Evolutionary conservation across 2,888 invertebrate species (phyloP), one percentile per base, ranked within the genome.

Genomic region (Spisula subtruncata): DNA sequence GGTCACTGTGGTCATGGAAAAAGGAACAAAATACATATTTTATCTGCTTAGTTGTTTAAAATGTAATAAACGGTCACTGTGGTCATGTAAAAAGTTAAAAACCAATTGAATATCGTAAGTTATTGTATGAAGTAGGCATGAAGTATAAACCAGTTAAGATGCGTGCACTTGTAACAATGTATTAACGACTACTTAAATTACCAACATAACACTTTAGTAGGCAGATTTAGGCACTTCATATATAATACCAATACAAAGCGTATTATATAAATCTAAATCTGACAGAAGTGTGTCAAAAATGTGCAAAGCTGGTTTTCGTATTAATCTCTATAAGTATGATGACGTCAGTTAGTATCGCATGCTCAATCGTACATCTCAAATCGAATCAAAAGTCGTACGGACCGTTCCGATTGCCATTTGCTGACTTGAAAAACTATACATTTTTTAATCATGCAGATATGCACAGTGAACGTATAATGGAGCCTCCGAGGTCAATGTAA

Each of bases 91-190:
- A 48, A n/a, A 6, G 25, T 66, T 25, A 6, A 66, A 25, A 25
- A 25, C 60, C 25, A 25, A 41, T 66, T 25, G 60, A 66, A 66
- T 66, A n/a, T 10, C 10, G 25, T 66, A 66, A 66, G 60, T 66
- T 35, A 75, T 35, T 75, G 5, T 75, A 32, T 75, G 29, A 75
- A 75, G 75, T 75, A 35, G 75, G 1, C 14, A 10, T 35, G 16
- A 75, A 75, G 75, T 32, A 75, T 75, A 75, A 75, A 35, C 75
- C 35, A 16, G 18, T 75, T 75, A 75, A 32, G 18, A 32, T 75
- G 18, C 75, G 8, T 18, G 18, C 75, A 75, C 35, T 35, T 75
- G 18, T 35, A 75, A 35, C 35, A 32, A 75, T 75, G 25, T 75
- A 32, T 75, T 25, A 75, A 75, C 32, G 10, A 75, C 14, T 35